Base-by-base conservation (phyloP, 2,888 invertebrate genomes). In the Pantelozetes paolii region DNA sequence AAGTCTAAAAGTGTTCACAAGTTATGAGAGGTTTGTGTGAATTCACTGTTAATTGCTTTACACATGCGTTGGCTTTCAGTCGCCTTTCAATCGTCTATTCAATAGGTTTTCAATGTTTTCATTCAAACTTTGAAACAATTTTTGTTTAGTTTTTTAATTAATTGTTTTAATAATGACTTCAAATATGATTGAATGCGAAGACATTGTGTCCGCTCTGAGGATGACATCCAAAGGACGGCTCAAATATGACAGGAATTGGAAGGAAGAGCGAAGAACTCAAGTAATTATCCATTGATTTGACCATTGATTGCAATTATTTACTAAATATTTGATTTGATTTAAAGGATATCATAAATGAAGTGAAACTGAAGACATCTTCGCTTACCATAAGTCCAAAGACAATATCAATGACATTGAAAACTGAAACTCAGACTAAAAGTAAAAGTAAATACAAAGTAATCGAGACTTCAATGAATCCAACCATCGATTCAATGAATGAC, bases 161-260 rank as follows among this genome's bases (percentile, higher is more conserved):
- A 45, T 45, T 15, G 15, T 9, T 32, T 62, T 13, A 36, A 40
- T n/a, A 5, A 67, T 67, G 67, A 67, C 20, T 40, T 1, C 32
- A 13, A 59, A 18, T 8, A 42, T 1, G 15, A 40, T 1, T 36
- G 67, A 67, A 40, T 67, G 32, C 20, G 23, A 67, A 20, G 23
- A 67, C 15, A 13, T 67, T 2, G 48, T 74, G 28, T 45, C 32
- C 26, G 77, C 77, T 15, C 70, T 78, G 5, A 75, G 74, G 32
- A 75, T 74, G 28, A 73, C 77, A n/a, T 50, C 76, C 1, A 78
- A 77, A 75, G 78, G 78, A 32, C 64, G 73, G 48, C 67, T 78
- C 54, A 74, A 71, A 42, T 78, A 78, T 74, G 78, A 78, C 30
- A 50, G 72, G 23, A 54, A 74, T 54, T 77, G 78, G 76, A 73